These are phyloP conservation scores for Hippocampus mohnikei DNA, from an alignment of 2,113 vertebrate genomes.

Conservation along the genomic window DNA sequence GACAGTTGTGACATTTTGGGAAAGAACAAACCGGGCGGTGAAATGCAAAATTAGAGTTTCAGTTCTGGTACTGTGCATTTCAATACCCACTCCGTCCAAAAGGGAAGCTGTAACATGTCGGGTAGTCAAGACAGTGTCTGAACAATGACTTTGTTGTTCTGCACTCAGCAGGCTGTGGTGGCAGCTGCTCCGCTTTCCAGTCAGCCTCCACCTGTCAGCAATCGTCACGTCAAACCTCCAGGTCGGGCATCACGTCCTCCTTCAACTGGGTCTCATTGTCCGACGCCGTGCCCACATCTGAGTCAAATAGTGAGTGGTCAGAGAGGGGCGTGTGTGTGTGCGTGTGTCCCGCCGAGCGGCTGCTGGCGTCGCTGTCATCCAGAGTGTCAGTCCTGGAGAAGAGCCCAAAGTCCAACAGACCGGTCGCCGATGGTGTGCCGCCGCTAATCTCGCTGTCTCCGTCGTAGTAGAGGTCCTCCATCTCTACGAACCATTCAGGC, in stretches of 20 bases:
- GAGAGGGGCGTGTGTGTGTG: slow-evolving; percentile 74
- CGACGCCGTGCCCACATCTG: slow-evolving; percentile 86
- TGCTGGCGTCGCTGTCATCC: slow-evolving; percentile 83
- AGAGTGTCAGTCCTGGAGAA: slow-evolving; percentile 95
- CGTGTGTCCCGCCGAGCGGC: slow-evolving; percentile 64
- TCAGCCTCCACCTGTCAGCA: slow-evolving; percentile 10
- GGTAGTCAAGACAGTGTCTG: slow-evolving; percentile 21
- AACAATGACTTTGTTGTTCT: slow-evolving; percentile 18
- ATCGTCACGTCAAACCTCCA: slow-evolving; percentile 54
- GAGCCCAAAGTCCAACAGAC: slow-evolving; percentile 79
- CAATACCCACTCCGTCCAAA: slow-evolving; percentile 38
- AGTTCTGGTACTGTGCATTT: slow-evolving; percentile 40
- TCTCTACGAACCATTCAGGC: slow-evolving; percentile 92
- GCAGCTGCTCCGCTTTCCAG: slow-evolving; percentile 19
- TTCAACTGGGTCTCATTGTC: slow-evolving; percentile 85
- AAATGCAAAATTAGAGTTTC: slow-evolving; percentile 34
- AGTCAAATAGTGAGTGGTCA: slow-evolving; percentile 91
- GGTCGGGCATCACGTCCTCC: slow-evolving; percentile 60
- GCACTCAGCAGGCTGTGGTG: neutral
- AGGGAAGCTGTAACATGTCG: slow-evolving; percentile 21
- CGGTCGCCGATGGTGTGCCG: slow-evolving; percentile 60
- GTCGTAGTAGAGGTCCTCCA: slow-evolving; percentile 84
- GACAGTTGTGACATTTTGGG: slow-evolving; percentile 45
- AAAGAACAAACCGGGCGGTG: slow-evolving; percentile 30
- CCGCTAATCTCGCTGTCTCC: slow-evolving; percentile 81